Evolutionary conservation across 2,888 invertebrate genomes (phyloP).

Genomic region (Eupithecia dodoneata): DNA sequence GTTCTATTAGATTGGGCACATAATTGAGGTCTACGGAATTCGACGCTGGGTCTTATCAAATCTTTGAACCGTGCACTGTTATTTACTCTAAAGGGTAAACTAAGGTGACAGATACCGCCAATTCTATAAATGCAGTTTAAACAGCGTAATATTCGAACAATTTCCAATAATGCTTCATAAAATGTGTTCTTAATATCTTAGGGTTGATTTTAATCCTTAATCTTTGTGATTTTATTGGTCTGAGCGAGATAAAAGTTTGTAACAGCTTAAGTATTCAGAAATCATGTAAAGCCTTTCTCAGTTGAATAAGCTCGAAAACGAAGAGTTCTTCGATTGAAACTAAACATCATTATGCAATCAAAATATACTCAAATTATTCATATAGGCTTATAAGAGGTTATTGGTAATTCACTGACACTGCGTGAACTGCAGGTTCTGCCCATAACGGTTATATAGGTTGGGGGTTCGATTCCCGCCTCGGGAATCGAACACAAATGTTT

Average conservation of each 20-base stretch:
- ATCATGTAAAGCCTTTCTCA: background rate
- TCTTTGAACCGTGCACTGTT: background rate
- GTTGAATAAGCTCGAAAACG: too few species aligned
- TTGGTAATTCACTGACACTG: too few species aligned
- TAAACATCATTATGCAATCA: background rate
- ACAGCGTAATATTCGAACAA: conserved; percentile 25
- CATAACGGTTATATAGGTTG: too few species aligned
- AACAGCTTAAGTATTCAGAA: background rate
- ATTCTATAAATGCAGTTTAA: conserved; percentile 18
- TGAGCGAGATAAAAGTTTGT: conserved; percentile 9
- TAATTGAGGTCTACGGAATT: conserved; percentile 9
- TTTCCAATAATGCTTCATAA: conserved; percentile 29
- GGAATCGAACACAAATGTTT: too few species aligned
- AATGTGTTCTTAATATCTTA: conserved; percentile 17
- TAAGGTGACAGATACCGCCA: conserved; percentile 14
- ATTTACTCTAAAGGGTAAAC: conserved; percentile 1
- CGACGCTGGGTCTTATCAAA: background rate
- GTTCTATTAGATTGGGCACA: background rate
- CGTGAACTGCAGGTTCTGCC: too few species aligned
- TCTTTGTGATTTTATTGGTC: conserved; percentile 17
- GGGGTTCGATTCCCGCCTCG: too few species aligned
- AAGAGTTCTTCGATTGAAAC: background rate
- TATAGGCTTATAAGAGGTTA: too few species aligned
- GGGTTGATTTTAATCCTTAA: conserved; percentile 9
- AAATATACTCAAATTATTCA: background rate